phyloP scores from a whole-genome alignment of 1,140 invertebrate species.

The Drosophila nasuta region DNA sequence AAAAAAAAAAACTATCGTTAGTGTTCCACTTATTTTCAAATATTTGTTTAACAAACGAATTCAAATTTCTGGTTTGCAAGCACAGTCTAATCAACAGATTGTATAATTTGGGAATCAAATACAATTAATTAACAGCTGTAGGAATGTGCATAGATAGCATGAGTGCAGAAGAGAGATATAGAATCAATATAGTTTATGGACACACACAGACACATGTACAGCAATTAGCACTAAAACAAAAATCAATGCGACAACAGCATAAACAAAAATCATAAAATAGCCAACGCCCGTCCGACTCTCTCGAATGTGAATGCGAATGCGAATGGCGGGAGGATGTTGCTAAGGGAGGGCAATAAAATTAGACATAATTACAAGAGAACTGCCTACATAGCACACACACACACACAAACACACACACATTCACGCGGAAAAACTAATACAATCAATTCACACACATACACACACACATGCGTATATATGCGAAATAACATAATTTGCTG shows the following conservation, averaged over 20 bases:
- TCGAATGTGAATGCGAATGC: neutral
- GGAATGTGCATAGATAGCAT: conserved; percentile 18
- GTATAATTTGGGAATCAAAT: conserved; percentile 26
- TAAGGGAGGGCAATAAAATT: conserved; percentile 68
- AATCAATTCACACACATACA: conserved; percentile 51
- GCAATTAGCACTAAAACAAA: conserved; percentile 33
- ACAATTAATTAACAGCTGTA: conserved; percentile 51
- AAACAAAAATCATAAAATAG: conserved; percentile 38
- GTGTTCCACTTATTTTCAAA: neutral
- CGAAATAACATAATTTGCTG: conserved; percentile 72
- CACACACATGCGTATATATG: conserved; percentile 39
- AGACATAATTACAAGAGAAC: conserved; percentile 77
- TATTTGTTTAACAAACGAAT: neutral
- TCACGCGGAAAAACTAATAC: conserved; percentile 35
- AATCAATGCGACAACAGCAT: conserved; percentile 44
- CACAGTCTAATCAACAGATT: conserved; percentile 22
- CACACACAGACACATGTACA: conserved; percentile 30
- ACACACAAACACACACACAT: conserved; percentile 6
- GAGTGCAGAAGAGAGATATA: neutral
- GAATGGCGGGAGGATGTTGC: neutral
- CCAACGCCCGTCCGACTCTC: neutral
- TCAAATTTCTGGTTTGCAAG: neutral
- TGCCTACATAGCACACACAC: conserved; percentile 24
- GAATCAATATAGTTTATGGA: conserved; percentile 51
- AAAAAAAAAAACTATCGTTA: too few relatives aligned